Base-by-base conservation (phyloP, 1,140 invertebrate species). In the Drosophila ananassae region DNA sequence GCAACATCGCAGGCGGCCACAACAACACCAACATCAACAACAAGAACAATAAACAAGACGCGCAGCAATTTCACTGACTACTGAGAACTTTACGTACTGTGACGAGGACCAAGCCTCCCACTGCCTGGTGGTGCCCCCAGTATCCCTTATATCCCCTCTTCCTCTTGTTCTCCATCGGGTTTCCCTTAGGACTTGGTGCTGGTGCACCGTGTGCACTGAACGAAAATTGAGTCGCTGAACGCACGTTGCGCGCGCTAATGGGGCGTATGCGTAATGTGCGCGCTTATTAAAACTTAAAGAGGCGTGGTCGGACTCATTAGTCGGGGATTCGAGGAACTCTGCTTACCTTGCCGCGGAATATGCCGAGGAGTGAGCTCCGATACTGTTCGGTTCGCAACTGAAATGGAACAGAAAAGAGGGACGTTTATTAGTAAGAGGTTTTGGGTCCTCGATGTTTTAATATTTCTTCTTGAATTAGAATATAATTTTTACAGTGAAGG, bases 71-170 rank as follows among this genome's bases (percentile, higher is more conserved):
- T 85, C 82, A 87, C 83, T 76, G 79, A 83, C 83, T 87, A 83
- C 83, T 85, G 83, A 85, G 83, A 85, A 85, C 71, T 85, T 85
- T 85, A 85, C 82, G 82, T 87, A 85, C 82, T 85, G 83, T 85
- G 82, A 82, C 78, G 82, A 60, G 68, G 54, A 59, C 44, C 24
- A 50, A 55, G 48, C 50, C 22, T 37, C 22, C 50, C 30, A 21
- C 32, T 47, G 13, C 17, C 41, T 21, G 41, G n/a, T 17, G 2
- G 17, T 44, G 7, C 17, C 41, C 4, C 2, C 48, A 3, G 25
- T 28, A 7, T 28, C 25, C 25, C 37, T 12, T 9, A 58, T 10
- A 17, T 8, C 4, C 5, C 28, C 12, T 12, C 10, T n/a, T 46
- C 8, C 39, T 17, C 17, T 17, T 17, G 17, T 17, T 28, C 9